Evolutionary conservation across 1,140 invertebrate genomes (phyloP).

Genomic region (Acromyrmex echinatior): DNA sequence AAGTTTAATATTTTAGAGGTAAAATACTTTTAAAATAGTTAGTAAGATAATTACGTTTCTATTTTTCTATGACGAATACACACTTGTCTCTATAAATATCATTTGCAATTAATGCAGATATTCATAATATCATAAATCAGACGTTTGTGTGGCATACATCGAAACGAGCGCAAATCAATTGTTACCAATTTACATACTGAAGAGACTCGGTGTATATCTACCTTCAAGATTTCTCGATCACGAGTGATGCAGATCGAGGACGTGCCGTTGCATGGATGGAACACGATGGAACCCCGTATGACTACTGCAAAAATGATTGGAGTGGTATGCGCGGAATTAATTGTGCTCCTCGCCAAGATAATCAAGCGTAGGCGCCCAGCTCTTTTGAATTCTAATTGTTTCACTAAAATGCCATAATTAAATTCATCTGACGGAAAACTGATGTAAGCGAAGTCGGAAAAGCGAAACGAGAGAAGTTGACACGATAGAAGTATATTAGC

Average conservation of each 20-base stretch:
- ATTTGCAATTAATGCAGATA: neutral
- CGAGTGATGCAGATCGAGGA: neutral
- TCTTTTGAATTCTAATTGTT: conserved; percentile 58
- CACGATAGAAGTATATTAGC: conserved; percentile 25
- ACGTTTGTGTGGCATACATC: neutral
- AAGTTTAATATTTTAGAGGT: conserved; percentile 10
- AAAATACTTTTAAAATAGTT: neutral
- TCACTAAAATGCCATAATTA: conserved; percentile 41
- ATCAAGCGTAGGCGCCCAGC: neutral
- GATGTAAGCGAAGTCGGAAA: neutral
- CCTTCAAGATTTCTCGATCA: conserved; percentile 24
- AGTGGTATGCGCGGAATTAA: conserved; percentile 26
- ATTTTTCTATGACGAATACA: neutral
- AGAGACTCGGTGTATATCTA: neutral
- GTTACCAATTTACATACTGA: conserved; percentile 21
- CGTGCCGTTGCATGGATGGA: conserved; percentile 18
- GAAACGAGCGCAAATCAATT: conserved; percentile 20
- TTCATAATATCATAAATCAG: neutral
- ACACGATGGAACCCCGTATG: neutral
- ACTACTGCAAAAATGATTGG: conserved; percentile 18
- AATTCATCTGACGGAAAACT: conserved; percentile 49
- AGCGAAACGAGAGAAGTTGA: neutral
- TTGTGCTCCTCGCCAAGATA: conserved; percentile 8
- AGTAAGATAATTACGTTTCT: conserved; percentile 1
- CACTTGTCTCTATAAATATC: neutral